These are phyloP conservation scores for Chaenogobius annularis DNA, from an alignment of 2,113 vertebrate species.

Conservation along the genomic window DNA sequence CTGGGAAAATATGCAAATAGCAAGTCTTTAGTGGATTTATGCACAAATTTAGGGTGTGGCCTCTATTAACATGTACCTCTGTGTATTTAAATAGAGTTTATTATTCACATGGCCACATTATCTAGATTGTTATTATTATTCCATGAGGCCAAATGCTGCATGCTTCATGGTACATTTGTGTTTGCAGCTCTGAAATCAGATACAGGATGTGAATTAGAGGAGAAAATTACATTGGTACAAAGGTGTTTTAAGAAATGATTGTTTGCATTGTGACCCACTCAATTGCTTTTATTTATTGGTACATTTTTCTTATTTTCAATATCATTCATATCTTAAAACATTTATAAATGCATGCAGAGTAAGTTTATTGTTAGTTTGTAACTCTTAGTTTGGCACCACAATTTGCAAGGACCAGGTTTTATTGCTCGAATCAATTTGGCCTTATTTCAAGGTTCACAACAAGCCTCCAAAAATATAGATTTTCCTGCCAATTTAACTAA, in stretches of 20 bases:
- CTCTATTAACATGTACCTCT: constrained; percentile 25
- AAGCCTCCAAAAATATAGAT: constrained; percentile 10
- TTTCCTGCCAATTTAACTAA: constrained; percentile 18
- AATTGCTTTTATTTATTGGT: neutral
- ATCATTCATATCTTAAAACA: neutral
- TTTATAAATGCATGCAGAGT: neutral
- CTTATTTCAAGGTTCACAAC: constrained; percentile 3
- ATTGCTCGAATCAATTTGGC: constrained; percentile 3
- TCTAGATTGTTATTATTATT: constrained; percentile 27
- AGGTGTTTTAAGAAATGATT: constrained; percentile 1
- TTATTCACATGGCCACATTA: constrained; percentile 38
- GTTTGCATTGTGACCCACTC: neutral
- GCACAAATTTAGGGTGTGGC: constrained; percentile 18
- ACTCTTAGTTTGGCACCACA: constrained; percentile 31
- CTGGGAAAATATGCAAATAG: constrained; percentile 62
- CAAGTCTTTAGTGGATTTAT: constrained; percentile 30
- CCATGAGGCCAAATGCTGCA: constrained; percentile 26
- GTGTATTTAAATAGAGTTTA: constrained; percentile 34
- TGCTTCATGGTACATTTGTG: constrained; percentile 8
- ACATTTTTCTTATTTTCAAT: neutral
- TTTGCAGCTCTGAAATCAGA: constrained; percentile 14
- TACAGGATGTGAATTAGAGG: constrained; percentile 8
- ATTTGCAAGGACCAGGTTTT: constrained; percentile 11
- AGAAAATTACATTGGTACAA: constrained; percentile 21
- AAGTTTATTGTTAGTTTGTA: neutral